A percentile compares a stretch with the other conserved stretches of the same genome.
phyloP scores from a whole-genome alignment of 2,797 vertebrate species.

The Danionella dracula region DNA sequence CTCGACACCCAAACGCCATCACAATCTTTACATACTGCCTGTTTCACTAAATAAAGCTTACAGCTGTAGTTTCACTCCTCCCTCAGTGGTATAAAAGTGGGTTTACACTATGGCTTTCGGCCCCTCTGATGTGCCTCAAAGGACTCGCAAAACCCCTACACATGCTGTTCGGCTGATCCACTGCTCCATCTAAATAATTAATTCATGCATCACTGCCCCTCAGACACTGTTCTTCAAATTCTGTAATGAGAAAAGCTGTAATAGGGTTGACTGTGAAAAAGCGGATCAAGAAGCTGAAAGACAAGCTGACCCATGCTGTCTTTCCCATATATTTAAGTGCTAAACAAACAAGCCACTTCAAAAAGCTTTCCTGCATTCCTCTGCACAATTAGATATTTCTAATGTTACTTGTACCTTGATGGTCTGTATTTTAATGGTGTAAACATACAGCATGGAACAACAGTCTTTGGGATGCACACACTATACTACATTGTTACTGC shows the following conservation, averaged over 20 bases:
- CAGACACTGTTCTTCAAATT: conserved; percentile 84
- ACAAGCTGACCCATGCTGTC: conserved; percentile 46
- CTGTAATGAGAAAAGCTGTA: conserved; percentile 85
- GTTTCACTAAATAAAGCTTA: conserved; percentile 79
- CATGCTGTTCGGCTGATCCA: conserved; percentile 70
- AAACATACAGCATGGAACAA: no score
- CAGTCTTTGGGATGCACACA: no score
- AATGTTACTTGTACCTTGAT: conserved; percentile 65
- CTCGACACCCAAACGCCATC: background rate
- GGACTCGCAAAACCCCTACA: conserved; percentile 78
- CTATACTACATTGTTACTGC: no score
- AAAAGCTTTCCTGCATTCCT: conserved; percentile 61
- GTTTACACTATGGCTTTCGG: conserved; percentile 79
- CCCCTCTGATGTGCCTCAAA: conserved; percentile 76
- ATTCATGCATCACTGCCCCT: conserved; percentile 80
- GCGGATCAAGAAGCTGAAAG: conserved; percentile 42
- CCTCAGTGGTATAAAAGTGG: conserved; percentile 72
- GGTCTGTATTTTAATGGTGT: conserved; percentile 59
- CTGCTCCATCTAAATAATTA: conserved; percentile 87
- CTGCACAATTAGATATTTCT: conserved; percentile 57
- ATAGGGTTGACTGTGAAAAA: conserved; percentile 64
- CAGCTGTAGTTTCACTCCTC: conserved; percentile 54
- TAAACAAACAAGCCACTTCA: conserved; percentile 49
- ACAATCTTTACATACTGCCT: conserved; percentile 57
- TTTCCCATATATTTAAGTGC: conserved; percentile 58